Evolutionary conservation across 2,797 vertebrate genomes (phyloP).

Genomic region (Falco peregrinus): DNA sequence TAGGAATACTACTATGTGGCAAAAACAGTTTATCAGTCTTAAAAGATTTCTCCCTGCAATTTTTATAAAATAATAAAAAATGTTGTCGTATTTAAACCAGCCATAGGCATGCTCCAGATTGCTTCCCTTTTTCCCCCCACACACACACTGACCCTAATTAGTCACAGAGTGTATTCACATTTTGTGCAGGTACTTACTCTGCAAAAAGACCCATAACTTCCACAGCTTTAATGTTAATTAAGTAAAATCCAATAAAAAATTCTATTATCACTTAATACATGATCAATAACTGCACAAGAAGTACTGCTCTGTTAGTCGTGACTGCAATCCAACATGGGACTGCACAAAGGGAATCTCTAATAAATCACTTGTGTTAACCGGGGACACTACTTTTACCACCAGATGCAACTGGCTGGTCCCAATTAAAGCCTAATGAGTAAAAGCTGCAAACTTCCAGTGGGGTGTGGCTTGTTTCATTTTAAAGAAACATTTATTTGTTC

Average conservation of each 20-base stretch:
- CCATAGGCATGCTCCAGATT: not conserved
- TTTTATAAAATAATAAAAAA: not conserved
- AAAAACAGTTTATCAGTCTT: not conserved
- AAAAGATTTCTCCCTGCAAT: not conserved
- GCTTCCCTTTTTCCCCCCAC: not conserved
- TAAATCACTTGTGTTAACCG: conserved; percentile 20
- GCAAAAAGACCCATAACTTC: not conserved
- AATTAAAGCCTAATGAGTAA: conserved; percentile 17
- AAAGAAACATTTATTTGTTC: not conserved
- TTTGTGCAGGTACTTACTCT: not conserved
- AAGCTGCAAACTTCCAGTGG: not conserved
- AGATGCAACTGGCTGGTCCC: not conserved
- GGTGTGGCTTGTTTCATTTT: not conserved
- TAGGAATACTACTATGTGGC: not conserved
- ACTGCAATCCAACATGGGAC: not conserved
- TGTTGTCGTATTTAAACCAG: not conserved
- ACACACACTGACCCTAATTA: not conserved
- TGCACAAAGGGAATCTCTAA: not conserved
- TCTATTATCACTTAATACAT: not conserved
- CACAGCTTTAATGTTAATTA: not conserved
- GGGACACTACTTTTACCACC: conserved; percentile 55
- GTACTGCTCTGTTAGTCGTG: not conserved
- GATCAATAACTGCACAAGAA: not conserved
- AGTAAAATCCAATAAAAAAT: not conserved
- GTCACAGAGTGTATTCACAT: not conserved